These are phyloP conservation scores for Morpho achilles DNA, from an alignment of 2,888 invertebrate species.

Conservation along the genomic window DNA sequence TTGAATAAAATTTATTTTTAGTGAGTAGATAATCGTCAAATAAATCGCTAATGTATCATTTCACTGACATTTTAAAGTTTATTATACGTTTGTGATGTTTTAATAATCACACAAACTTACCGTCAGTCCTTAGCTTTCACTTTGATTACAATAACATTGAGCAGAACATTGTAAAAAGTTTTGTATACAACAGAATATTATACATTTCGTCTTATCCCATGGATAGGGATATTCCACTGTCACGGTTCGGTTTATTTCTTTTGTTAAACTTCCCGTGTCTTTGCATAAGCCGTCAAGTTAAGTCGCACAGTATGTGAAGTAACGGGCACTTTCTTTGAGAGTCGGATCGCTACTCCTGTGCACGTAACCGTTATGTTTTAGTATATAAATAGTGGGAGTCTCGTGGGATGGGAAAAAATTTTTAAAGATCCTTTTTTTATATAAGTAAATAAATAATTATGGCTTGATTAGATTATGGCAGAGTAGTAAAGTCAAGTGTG, in stretches of 20 bases:
- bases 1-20: no score
- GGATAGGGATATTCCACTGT: conserved; percentile 5
- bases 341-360: conserved; percentile 48
- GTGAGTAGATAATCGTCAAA: no score
- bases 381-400: conserved; percentile 14
- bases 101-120: conserved; percentile 20
- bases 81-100: background rate
- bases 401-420: no score
- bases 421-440: no score
- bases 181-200: conserved; percentile 1
- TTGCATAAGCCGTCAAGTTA: conserved; percentile 7
- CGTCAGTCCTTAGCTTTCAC: conserved; percentile 29
- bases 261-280: conserved; percentile 14
- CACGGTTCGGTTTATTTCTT: conserved; percentile 1
- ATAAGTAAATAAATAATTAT: no score
- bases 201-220: conserved; percentile 1
- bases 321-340: conserved; percentile 55
- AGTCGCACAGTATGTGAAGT: conserved; percentile 20
- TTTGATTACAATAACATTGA: conserved; percentile 9
- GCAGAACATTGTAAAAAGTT: conserved; percentile 15
- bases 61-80: no score
- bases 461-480: no score
- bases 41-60: no score
- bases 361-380: conserved; percentile 35
- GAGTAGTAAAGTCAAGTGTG: no score